Conservation (phyloP, 2,888 invertebrate genomes). For the Acutogordius australiensis region DNA sequence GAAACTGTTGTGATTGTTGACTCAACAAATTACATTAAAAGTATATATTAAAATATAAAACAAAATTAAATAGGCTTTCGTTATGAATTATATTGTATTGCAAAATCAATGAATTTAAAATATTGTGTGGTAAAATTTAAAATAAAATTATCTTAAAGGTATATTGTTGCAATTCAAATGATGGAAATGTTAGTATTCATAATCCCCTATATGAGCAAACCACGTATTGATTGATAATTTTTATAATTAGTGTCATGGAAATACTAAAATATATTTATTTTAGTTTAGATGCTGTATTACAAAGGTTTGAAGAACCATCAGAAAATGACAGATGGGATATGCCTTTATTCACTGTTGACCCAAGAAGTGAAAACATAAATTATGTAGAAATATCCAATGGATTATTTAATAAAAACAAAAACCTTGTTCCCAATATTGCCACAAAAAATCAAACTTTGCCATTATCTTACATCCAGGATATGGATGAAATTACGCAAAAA, state of each 20-base stretch:
- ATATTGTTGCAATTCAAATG: conserved; percentile 6
- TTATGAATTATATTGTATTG: background rate
- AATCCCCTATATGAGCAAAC: background rate
- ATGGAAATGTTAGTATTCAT: background rate
- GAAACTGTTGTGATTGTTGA: background rate
- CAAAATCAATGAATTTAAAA: conserved; percentile 5
- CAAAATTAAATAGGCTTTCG: background rate
- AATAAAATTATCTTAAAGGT: background rate
- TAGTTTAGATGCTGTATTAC: background rate
- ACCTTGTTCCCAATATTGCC: background rate
- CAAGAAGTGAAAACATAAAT: background rate
- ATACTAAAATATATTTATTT: background rate
- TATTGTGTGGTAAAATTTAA: conserved; percentile 10
- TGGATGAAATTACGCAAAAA: background rate
- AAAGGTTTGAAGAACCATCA: background rate
- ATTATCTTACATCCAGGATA: background rate
- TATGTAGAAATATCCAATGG: background rate
- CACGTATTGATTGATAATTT: background rate
- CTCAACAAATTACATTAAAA: conserved; percentile 9
- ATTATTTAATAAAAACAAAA: background rate
- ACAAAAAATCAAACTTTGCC: conserved; percentile 7
- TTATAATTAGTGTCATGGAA: background rate
- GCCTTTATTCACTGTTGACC: background rate
- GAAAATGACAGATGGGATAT: background rate
- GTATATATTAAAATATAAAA: background rate